Base-by-base conservation (phyloP, 2,113 vertebrate genomes). In the Laterallus jamaicensis region DNA sequence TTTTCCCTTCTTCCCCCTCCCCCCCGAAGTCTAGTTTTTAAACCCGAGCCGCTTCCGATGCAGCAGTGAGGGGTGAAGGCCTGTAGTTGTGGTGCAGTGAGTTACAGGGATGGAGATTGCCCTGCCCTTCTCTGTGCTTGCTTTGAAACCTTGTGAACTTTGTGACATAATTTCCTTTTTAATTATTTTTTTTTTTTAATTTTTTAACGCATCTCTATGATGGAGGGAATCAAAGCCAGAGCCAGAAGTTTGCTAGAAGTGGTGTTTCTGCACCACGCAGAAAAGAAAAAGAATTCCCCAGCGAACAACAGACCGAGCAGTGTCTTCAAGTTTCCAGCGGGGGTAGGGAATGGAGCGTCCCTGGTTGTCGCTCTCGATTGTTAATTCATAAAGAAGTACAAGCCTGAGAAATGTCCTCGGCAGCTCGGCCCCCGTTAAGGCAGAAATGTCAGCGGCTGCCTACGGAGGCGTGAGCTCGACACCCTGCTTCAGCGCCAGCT, bases 301-400 rank as follows among this genome's bases (percentile, higher is more conserved):
- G 50, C n/a, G 26, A 81, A 92, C 22, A 85, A 97, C 95, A 97
- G 95, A 95, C 44, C 7, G 17, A 93, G 82, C 88, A 74, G 47
- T 92, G 76, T 92, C 94, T 84, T 94, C 69, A 13, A 77, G 60
- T 81, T 97, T 92, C 71, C 67, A 83, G 94, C 7, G 20, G 76
- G 93, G 92, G 76, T 82, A 95, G 90, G 78, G 79, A 58, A 84
- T 55, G 67, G 68, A 40, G 90, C n/a, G 82, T 91, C 83, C 71
- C 75, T 49, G 86, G 16, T 88, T 74, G 90, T 73, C 9, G 54
- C 82, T 93, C 39, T 31, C 95, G 73, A 69, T 93, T 95, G 90
- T 88, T 83, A 49, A 80, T 95, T 94, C 88, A 96, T 94, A 89
- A 92, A 97, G 85, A 78, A 96, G 76, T 71, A 67, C 74, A 73